A percentile compares a stretch with the other conserved stretches of the same genome.
Evolutionary conservation across 2,797 vertebrate species (phyloP).

Genomic region (Lepus oiostolus): DNA sequence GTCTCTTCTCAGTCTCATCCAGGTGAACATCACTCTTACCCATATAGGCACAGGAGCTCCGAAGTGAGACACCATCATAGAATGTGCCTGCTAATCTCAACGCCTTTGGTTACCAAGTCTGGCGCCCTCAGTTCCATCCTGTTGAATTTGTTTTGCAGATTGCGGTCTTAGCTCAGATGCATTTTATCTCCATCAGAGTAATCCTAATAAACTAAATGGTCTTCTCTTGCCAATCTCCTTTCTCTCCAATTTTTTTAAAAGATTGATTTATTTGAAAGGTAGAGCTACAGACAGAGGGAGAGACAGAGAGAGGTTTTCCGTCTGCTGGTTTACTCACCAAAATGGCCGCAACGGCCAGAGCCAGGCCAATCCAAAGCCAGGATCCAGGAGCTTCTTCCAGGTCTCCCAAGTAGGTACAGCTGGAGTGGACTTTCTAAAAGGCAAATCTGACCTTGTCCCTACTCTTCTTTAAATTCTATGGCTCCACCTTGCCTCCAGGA

Average conservation of each 20-base stretch:
- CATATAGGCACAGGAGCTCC: not conserved
- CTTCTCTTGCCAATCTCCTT: not conserved
- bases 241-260: not conserved
- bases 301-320: too few relatives aligned
- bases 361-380: too few relatives aligned
- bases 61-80: not conserved
- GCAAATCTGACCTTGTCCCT: conserved; percentile 17
- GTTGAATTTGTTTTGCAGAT: not conserved
- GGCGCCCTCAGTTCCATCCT: not conserved
- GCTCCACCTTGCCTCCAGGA: not conserved
- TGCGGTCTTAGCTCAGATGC: not conserved
- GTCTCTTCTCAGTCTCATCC: not conserved
- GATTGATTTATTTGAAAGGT: not conserved
- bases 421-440: conserved; percentile 59
- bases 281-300: too few relatives aligned
- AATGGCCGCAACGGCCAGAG: too few relatives aligned
- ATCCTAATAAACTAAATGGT: not conserved
- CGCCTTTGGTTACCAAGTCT: not conserved
- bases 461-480: not conserved
- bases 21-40: not conserved
- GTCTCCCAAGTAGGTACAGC: not conserved
- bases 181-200: not conserved
- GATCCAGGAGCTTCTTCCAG: too few relatives aligned
- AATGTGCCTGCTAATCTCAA: not conserved
- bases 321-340: too few relatives aligned